Conservation (phyloP, 2,113 vertebrate species). For the Chionis minor region DNA sequence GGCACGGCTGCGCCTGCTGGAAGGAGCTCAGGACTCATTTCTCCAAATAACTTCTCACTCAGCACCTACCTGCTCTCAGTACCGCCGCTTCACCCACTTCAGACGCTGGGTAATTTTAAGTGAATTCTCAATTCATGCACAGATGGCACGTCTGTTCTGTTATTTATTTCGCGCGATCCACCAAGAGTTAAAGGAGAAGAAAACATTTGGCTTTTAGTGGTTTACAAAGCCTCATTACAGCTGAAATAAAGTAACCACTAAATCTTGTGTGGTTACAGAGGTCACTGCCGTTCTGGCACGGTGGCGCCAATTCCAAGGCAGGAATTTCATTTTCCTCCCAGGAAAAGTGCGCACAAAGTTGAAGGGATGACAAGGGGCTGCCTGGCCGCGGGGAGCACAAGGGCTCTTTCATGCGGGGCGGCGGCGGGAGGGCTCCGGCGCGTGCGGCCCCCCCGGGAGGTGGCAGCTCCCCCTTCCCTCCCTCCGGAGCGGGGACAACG, state of each 20-base stretch:
- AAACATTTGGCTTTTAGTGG: conserved; percentile 68
- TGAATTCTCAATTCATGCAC: neutral
- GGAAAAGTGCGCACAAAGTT: neutral
- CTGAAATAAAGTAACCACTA: conserved; percentile 70
- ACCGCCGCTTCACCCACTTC: neutral
- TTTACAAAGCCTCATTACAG: conserved; percentile 76
- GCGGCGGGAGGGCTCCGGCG: neutral
- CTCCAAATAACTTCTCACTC: conserved; percentile 10
- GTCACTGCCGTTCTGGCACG: conserved; percentile 67
- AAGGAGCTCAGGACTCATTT: neutral
- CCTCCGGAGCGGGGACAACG: neutral
- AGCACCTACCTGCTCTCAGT: neutral
- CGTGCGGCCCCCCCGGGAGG: neutral
- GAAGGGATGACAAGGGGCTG: neutral
- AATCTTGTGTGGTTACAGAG: conserved; percentile 75
- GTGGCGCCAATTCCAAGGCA: conserved; percentile 69
- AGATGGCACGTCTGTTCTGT: neutral
- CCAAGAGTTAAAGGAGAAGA: conserved; percentile 61
- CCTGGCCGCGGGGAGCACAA: neutral
- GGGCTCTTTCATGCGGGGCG: neutral
- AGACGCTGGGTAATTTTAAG: neutral
- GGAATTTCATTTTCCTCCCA: conserved; percentile 50
- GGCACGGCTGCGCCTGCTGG: neutral
- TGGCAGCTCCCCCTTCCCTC: neutral
- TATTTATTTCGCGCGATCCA: neutral